Conservation (phyloP, 2,888 invertebrate species). For the Choristoneura rosaceana region DNA sequence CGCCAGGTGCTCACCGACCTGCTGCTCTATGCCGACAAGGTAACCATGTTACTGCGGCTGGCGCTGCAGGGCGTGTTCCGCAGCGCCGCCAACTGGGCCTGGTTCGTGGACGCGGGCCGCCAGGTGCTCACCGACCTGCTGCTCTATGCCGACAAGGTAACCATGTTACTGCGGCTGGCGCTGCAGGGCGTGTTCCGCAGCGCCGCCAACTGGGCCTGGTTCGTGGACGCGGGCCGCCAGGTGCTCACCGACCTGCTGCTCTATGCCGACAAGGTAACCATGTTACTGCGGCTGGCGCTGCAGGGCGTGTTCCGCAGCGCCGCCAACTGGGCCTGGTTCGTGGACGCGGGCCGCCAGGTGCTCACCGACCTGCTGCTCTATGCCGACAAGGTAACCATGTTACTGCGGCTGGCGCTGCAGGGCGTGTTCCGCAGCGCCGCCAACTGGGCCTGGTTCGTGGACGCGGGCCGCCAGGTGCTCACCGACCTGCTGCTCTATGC, state of each 20-base stretch:
- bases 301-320: conserved; percentile 90
- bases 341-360: conserved; percentile 94
- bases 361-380: conserved; percentile 94
- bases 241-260: conserved; percentile 95
- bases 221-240: conserved; percentile 94
- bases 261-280: conserved; percentile 89
- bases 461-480: conserved; percentile 95
- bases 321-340: conserved; percentile 92
- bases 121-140: conserved; percentile 95
- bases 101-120: conserved; percentile 95
- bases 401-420: conserved; percentile 94
- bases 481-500: conserved; percentile 94
- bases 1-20: conserved; percentile 95
- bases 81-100: conserved; percentile 88
- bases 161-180: conserved; percentile 93
- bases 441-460: conserved; percentile 93
- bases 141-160: conserved; percentile 90
- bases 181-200: conserved; percentile 92
- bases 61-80: conserved; percentile 93
- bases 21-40: conserved; percentile 92
- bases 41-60: conserved; percentile 89
- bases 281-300: conserved; percentile 95
- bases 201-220: conserved; percentile 91
- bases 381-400: conserved; percentile 89
- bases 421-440: conserved; percentile 89